These are phyloP conservation scores for Lycaena phlaeas DNA, from an alignment of 2,888 invertebrate genomes.

Conservation along the genomic window DNA sequence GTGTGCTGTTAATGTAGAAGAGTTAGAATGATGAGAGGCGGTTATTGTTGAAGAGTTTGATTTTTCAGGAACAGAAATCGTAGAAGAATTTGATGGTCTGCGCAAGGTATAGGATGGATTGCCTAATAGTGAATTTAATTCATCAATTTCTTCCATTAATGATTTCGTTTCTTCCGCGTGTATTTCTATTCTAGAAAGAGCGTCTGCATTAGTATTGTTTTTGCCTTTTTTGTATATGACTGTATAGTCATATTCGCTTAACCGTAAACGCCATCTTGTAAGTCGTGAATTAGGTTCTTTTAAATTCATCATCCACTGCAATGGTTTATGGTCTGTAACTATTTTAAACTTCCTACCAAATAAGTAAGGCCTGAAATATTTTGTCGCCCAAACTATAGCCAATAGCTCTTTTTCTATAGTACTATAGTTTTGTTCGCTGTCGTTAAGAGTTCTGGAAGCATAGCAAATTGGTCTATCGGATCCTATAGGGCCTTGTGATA, in stretches of 20 bases:
- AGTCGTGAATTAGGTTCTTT: conserved; percentile 20
- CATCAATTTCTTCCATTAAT: conserved; percentile 11
- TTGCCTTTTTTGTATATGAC: conserved; percentile 19
- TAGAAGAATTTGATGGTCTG: background rate
- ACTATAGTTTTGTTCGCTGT: conserved; percentile 23
- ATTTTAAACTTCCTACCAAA: no score
- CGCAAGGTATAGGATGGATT: conserved; percentile 3
- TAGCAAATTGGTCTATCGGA: conserved; percentile 20
- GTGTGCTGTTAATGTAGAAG: no score
- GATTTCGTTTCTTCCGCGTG: conserved; percentile 14
- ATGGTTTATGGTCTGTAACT: background rate
- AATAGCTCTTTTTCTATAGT: conserved; percentile 29
- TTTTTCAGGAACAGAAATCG: no score
- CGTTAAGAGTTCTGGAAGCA: conserved; percentile 21
- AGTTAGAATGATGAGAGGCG: no score
- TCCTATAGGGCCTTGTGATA: conserved; percentile 21
- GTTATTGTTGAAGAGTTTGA: no score
- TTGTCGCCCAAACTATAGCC: conserved; percentile 24
- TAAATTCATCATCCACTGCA: no score
- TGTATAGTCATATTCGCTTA: conserved; percentile 22
- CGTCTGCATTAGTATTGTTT: conserved; percentile 18
- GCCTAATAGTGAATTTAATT: conserved; percentile 5
- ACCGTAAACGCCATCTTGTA: conserved; percentile 21
- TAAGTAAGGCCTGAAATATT: no score
- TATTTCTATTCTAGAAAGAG: conserved; percentile 18